Evolutionary conservation across 2,113 vertebrate species (phyloP).

Genomic region (Tautogolabrus adspersus): DNA sequence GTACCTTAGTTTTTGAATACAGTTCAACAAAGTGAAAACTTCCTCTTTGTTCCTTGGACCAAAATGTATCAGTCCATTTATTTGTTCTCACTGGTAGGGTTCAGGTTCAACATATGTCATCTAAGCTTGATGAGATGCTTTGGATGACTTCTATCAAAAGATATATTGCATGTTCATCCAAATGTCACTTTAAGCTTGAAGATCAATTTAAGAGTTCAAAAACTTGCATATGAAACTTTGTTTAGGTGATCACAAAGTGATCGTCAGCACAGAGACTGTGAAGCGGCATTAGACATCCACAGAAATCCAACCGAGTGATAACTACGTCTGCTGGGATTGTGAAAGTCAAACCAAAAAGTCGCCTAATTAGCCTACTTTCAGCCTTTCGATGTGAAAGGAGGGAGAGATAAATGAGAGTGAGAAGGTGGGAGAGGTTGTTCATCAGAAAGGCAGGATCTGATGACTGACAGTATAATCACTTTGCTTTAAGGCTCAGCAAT

Average conservation of each 20-base stretch:
- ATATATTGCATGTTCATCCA: background rate
- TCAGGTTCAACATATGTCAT: too few species aligned
- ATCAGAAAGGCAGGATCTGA: background rate
- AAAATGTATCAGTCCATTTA: too few species aligned
- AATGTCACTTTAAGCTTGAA: too few species aligned
- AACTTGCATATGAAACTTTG: too few species aligned
- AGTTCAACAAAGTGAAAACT: too few species aligned
- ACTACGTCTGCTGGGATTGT: slow-evolving; percentile 1
- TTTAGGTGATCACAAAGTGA: background rate
- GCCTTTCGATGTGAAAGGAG: slow-evolving; percentile 6
- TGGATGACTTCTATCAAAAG: background rate
- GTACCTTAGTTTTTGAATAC: too few species aligned
- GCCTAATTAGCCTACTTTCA: slow-evolving; percentile 45
- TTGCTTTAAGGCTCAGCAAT: background rate
- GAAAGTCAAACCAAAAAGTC: slow-evolving; percentile 31
- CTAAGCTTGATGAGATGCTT: too few species aligned
- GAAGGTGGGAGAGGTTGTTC: background rate
- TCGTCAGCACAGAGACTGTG: slow-evolving; percentile 1
- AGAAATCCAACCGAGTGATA: background rate
- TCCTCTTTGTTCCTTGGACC: too few species aligned
- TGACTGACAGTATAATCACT: slow-evolving; percentile 2
- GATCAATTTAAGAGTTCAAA: too few species aligned
- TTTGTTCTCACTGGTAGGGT: too few species aligned
- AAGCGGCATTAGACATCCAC: background rate
- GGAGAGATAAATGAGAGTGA: background rate